A percentile compares a stretch with the other conserved stretches of the same genome.
These are phyloP conservation scores for Propithecus perrieri DNA, from an alignment of 2,797 vertebrate species.

Conservation along the genomic window DNA sequence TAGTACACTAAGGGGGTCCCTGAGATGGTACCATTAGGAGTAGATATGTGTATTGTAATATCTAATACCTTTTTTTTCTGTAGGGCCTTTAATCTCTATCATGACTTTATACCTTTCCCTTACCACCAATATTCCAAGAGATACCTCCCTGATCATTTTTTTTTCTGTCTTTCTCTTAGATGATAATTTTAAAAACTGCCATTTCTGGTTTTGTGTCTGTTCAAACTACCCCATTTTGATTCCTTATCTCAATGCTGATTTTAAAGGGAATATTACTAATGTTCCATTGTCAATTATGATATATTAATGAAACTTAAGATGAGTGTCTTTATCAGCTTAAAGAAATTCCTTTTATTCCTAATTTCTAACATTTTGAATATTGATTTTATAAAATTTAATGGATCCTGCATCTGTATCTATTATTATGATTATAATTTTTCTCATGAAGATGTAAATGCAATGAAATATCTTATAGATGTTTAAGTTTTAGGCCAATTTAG, in stretches of 20 bases:
- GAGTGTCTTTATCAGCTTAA: neutral
- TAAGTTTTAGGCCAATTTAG: neutral
- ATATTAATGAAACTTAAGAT: neutral
- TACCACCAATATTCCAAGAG: neutral
- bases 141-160: neutral
- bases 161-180: neutral
- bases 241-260: neutral
- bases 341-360: neutral
- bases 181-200: neutral
- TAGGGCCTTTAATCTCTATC: neutral
- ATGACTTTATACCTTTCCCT: too few relatives aligned
- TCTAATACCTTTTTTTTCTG: neutral
- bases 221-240: neutral
- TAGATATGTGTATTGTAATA: neutral
- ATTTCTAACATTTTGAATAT: neutral
- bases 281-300: neutral
- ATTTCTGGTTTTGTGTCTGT: neutral
- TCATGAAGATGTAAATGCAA: neutral
- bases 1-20: neutral
- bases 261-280: neutral
- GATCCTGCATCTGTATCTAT: neutral
- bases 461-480: neutral
- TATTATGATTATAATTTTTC: neutral
- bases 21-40: neutral
- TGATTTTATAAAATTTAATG: neutral